Conservation (phyloP, 2,888 invertebrate species). For the Eutolmus rufibarbis region DNA sequence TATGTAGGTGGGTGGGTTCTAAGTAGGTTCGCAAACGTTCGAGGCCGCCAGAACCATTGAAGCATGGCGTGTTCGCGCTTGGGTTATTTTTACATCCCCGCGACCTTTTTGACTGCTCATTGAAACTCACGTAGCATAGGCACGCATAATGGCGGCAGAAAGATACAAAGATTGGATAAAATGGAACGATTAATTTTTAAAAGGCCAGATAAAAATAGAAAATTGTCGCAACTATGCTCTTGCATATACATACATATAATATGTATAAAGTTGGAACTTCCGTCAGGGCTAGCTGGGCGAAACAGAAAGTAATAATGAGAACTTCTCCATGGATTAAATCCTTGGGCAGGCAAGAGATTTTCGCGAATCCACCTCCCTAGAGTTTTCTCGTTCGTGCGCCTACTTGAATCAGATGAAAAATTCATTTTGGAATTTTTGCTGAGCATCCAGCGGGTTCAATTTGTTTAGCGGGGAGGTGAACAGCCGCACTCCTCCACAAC, state of each 20-base stretch:
- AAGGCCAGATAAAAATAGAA: constrained; percentile 34
- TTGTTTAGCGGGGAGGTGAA: neutral
- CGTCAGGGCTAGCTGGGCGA: neutral
- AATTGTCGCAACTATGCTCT: neutral
- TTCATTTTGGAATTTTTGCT: constrained; percentile 32
- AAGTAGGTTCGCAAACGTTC: neutral
- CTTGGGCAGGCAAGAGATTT: neutral
- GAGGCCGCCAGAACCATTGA: constrained; percentile 11
- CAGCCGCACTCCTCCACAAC: neutral
- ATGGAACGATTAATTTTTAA: constrained; percentile 17
- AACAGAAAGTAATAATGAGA: neutral
- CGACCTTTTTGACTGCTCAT: constrained; percentile 36
- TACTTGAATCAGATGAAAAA: constrained; percentile 14
- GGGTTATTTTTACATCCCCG: constrained; percentile 27
- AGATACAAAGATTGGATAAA: neutral
- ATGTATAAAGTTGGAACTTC: neutral
- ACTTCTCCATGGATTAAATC: constrained; percentile 2
- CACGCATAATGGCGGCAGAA: neutral
- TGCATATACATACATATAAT: too few species aligned
- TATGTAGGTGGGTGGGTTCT: constrained; percentile 1
- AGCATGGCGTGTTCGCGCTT: constrained; percentile 18
- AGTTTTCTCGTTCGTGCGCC: neutral
- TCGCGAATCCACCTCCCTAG: neutral
- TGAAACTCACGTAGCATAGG: neutral
- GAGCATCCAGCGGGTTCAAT: neutral